A percentile compares a stretch with the other conserved stretches of the same genome.
phyloP scores from a whole-genome alignment of 23 tunicate genomes.

The Trididemnum nubilum region DNA sequence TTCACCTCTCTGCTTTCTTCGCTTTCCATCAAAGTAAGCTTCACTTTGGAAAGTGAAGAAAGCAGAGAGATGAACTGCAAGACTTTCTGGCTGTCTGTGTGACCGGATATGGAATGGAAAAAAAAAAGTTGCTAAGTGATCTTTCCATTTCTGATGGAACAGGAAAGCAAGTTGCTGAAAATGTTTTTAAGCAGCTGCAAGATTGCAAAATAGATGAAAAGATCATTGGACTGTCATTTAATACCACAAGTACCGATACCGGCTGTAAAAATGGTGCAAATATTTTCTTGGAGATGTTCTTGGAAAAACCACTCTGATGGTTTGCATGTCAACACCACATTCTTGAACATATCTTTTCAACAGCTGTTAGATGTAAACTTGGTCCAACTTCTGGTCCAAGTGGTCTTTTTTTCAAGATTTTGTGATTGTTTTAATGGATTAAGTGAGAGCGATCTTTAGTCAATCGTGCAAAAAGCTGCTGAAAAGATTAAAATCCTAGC shows the following conservation, averaged over 20 bases:
- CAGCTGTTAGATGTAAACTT: slow-evolving; percentile 19
- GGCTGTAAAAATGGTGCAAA: slow-evolving; percentile 20
- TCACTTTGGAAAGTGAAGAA: slow-evolving; percentile 34
- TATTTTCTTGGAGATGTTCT: slow-evolving; percentile 16
- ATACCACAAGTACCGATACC: slow-evolving; percentile 15
- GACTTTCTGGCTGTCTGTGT: slow-evolving; percentile 33
- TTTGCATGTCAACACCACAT: slow-evolving; percentile 36
- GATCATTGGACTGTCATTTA: slow-evolving; percentile 17
- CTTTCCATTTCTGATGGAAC: slow-evolving; percentile 10
- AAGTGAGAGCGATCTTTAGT: slow-evolving; percentile 11
- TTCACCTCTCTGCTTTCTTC: no score
- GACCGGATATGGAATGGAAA: slow-evolving; percentile 19
- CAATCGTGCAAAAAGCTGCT: slow-evolving; percentile 29
- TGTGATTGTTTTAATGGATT: slow-evolving; percentile 17
- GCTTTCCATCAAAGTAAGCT: no score
- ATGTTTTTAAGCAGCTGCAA: slow-evolving; percentile 15
- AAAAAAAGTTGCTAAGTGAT: slow-evolving; percentile 25
- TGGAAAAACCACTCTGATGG: slow-evolving; percentile 32
- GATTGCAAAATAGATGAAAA: slow-evolving; percentile 11
- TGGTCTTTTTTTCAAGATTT: slow-evolving; percentile 18
- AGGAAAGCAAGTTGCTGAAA: slow-evolving; percentile 31
- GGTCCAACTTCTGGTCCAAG: slow-evolving; percentile 33
- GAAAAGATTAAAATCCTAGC: slow-evolving; percentile 9
- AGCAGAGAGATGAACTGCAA: slow-evolving; percentile 14
- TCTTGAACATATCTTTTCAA: no score